phyloP scores from a whole-genome alignment of 2,888 invertebrate genomes.

The Rotaria sp. region DNA sequence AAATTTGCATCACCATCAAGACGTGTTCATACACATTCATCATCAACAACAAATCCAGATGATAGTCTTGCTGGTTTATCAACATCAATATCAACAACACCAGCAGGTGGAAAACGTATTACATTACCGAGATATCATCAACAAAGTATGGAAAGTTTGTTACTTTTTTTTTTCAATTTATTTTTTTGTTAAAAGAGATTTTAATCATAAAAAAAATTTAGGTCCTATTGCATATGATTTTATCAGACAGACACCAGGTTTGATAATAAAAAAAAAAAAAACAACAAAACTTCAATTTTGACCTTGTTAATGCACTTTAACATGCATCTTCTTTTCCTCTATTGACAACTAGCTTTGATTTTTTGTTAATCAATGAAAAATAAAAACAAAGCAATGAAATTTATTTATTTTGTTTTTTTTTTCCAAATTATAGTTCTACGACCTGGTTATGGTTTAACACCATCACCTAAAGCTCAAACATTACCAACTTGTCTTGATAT shows the following conservation, averaged over 20 bases:
- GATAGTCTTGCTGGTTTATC: slow-evolving; percentile 14
- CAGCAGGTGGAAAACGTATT: slow-evolving; percentile 26
- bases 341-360: not conserved
- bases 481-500: slow-evolving; percentile 1
- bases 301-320: not conserved
- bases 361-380: not conserved
- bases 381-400: too few relatives aligned
- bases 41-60: not conserved
- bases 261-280: not conserved
- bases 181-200: not conserved
- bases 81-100: not conserved
- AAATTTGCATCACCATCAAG: slow-evolving; percentile 70
- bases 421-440: not conserved
- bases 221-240: slow-evolving; percentile 19
- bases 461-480: slow-evolving; percentile 18
- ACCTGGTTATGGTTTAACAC: slow-evolving; percentile 23
- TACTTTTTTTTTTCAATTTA: not conserved
- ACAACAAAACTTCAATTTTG: not conserved
- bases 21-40: slow-evolving; percentile 30
- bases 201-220: not conserved
- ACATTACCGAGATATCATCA: slow-evolving; percentile 6
- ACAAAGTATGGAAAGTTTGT: not conserved
- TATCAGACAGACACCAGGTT: not conserved
- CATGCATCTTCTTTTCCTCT: not conserved
- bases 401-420: too few relatives aligned